Conservation (phyloP, 2,888 invertebrate genomes). For the Drosophila atripex region DNA sequence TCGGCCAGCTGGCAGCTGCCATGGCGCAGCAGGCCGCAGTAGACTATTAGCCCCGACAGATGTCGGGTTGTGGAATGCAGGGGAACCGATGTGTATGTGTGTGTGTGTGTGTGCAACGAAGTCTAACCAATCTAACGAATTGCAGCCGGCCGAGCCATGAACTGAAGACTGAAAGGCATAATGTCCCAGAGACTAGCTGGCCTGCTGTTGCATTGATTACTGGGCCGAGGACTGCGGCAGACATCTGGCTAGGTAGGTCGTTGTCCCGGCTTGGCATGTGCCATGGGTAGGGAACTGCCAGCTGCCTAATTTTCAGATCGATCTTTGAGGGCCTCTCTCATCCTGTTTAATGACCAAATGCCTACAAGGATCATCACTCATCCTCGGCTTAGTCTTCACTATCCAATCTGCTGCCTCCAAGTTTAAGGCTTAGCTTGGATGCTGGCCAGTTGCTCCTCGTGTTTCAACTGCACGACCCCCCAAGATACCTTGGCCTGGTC, state of each 20-base stretch:
- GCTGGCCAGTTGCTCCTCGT: conserved; percentile 13
- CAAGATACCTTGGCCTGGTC: conserved; percentile 22
- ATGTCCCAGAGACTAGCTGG: conserved; percentile 7
- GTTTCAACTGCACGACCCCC: conserved; percentile 22
- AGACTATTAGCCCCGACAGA: conserved; percentile 30
- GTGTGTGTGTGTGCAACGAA: conserved; percentile 7
- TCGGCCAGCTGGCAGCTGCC: conserved; percentile 18
- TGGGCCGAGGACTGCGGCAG: conserved; percentile 12
- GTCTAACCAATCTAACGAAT: conserved; percentile 22
- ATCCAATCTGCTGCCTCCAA: not conserved
- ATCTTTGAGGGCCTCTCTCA: conserved; percentile 1
- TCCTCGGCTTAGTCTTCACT: not conserved
- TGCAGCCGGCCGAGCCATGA: conserved; percentile 35
- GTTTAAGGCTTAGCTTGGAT: not conserved
- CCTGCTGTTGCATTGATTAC: conserved; percentile 53
- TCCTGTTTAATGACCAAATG: not conserved
- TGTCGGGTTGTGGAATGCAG: conserved; percentile 30
- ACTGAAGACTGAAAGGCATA: not conserved
- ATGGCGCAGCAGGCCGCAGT: conserved; percentile 10
- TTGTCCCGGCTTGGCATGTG: conserved; percentile 41
- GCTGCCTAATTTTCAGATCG: conserved; percentile 19
- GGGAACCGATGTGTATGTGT: not conserved
- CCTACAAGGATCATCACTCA: not conserved
- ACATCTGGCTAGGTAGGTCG: conserved; percentile 32
- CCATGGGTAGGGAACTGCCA: conserved; percentile 29